Evolutionary conservation across 1,140 invertebrate genomes (phyloP), one percentile per base, ranked within the genome.

Genomic region (Papilio helenus): DNA sequence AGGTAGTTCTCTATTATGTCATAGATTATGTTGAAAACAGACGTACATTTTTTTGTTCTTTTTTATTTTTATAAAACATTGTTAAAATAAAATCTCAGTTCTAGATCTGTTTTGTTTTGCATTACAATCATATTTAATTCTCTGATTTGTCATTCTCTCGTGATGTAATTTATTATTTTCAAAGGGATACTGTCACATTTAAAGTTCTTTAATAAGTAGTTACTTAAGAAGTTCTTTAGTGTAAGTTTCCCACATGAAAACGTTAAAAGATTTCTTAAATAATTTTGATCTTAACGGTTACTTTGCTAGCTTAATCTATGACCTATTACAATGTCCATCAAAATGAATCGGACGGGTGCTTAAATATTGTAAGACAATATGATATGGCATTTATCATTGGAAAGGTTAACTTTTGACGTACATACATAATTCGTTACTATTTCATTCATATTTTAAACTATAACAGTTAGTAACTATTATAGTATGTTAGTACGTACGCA

Each of bases 311-410:
- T 74, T 74, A 51, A 51, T 51, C 72, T 74, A 74, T 74, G 72
- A 26, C 44, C 44, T 26, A 74, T 74, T 26, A 51, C 23, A 51
- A 23, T 29, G 44, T 74, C 39, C 18, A 44, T 74, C 44, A 74
- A 74, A 51, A 74, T 51, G 44, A 74, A 44, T 74, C 44, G 44
- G 44, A 74, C 44, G 26, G 72, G 44, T 23, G 39, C 14, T 74
- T 74, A 51, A 42, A 46, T 74, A 74, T 74, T 26, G 42, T 29
- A 44, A 16, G 61, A 68, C 10, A 68, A 68, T 46, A 23, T 74
- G 23, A 74, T 18, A 12, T 74, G 72, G 72, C 72, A 74, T 74
- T 74, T 74, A 74, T 26, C 42, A 74, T 51, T 26, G 72, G 23
- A 49, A 74, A 42, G 20, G 72, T 74, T 44, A 26, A 49, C 0